Evolutionary conservation across 1,140 invertebrate species (phyloP), one percentile per base, ranked within the genome.

Genomic region (Sarcophaga peregrina): DNA sequence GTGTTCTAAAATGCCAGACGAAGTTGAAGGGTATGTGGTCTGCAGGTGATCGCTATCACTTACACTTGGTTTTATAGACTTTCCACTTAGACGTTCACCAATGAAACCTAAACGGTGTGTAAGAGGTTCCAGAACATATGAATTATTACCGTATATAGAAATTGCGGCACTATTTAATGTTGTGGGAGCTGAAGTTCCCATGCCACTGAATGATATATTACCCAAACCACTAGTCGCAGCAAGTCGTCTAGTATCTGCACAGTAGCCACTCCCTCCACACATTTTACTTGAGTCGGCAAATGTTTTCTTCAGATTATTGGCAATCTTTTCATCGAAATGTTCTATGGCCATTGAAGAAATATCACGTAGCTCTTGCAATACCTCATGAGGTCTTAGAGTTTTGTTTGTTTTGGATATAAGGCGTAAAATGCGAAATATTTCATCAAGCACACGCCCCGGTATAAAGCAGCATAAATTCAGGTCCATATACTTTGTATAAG

Each of bases 281-380:
- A 58, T 54, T 74, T 76, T 75, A 68, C 58, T 17, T 10, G 46
- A n/a, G 25, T 84, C 84, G 2, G 80, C 81, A 83, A 81, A 85
- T 5, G 83, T 25, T 48, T 85, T 85, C 80, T 85, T 85, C 7
- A 87, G 45, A 62, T 75, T 68, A 52, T 76, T 76, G 0, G 87
- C 90, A 58, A 98, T 96, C 87, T 97, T 95, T 85, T 98, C 97
- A 89, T 98, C 97, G 91, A 98, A 98, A 91, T 98, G 96, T 88
- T 98, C 97, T 92, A 98, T 98, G 0, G 97, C 97, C 97, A 98
- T 98, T 46, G 96, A 97, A 13, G 96, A 97, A 81, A 98, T 96
- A 87, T 98, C 97, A 2, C 97, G 91, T 2, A 98, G 87, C 88
- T 98, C 97, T 89, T 97, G 96, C 0, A 98, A 91, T 3, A 97